Base-by-base conservation (phyloP, 2,113 vertebrate species). In the Megaleporinus macrocephalus region DNA sequence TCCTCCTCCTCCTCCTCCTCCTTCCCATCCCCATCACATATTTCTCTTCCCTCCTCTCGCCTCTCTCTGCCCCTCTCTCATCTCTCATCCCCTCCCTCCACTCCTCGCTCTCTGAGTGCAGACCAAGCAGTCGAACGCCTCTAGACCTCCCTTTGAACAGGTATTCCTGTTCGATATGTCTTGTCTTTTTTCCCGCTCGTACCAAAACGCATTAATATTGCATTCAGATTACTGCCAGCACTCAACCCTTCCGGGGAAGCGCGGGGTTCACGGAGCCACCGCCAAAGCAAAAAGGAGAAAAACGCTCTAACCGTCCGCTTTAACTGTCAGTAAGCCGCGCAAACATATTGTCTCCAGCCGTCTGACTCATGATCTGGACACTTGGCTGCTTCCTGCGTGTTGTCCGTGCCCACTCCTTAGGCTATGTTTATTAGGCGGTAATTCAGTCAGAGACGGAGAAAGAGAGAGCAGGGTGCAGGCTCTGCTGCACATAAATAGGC, bases 381-480 rank as follows among this genome's bases (percentile, higher is more conserved):
- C 22, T 76, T 76, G 55, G 44, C 11, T 18, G 29, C 41, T 6
- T 76, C 9, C 73, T 76, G 55, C 36, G 47, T 69, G 14, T 61
- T 18, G 77, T 70, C 51, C 53, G 22, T 47, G 49, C 9, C 59
- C 36, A 69, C 41, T 70, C 73, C 27, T 65, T 61, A 36, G 77
- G 63, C 63, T 61, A 49, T 78, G 69, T 78, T 80, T 80, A 85
- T 81, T 75, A 79, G 47, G 62, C 51, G n/a, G 36, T 79, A 82
- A 63, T 75, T 79, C 62, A 81, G 33, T 75, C 22, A 12, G 26
- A 71, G 27, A 27, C 15, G 61, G 22, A 63, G 66, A 72, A 26
- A 49, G 66, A 61, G 74, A 63, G 68, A 68, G 27, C 70, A 75
- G 13, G 57, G 30, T 65, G 16, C 22, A 80, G 33, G 61, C 26